Conservation (phyloP, 2,113 vertebrate genomes). For the Tapirus terrestris region DNA sequence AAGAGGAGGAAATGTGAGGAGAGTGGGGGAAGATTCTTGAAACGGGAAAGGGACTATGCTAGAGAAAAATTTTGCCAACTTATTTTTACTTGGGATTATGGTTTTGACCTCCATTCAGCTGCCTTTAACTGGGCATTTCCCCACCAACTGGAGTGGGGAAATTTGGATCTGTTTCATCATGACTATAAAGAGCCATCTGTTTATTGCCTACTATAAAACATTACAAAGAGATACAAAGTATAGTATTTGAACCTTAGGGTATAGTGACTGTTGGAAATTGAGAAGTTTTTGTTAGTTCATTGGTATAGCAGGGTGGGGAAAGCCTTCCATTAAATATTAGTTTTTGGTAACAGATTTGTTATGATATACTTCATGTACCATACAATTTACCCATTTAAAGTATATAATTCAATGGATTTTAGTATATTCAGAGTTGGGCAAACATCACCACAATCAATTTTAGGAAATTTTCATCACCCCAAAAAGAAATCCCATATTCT, state of each 20-base stretch:
- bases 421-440: not conserved
- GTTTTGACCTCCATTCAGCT: not conserved
- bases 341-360: slow-evolving; percentile 27
- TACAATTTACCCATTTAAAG: not conserved
- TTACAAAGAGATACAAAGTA: not conserved
- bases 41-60: not conserved
- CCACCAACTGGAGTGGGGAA: not conserved
- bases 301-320: not conserved
- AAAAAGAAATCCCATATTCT: not conserved
- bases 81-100: slow-evolving; percentile 1
- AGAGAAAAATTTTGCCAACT: not conserved
- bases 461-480: not conserved
- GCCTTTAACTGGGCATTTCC: not conserved
- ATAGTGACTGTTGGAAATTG: not conserved
- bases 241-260: not conserved
- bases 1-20: not conserved
- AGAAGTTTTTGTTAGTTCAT: slow-evolving; percentile 34
- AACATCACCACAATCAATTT: not conserved
- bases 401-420: not conserved
- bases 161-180: not conserved
- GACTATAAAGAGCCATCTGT: not conserved
- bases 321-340: not conserved
- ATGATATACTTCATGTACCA: not conserved
- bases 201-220: not conserved
- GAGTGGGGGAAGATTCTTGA: not conserved